Base-by-base conservation (phyloP, 2,888 invertebrate genomes). In the Perizoma affinitatum region DNA sequence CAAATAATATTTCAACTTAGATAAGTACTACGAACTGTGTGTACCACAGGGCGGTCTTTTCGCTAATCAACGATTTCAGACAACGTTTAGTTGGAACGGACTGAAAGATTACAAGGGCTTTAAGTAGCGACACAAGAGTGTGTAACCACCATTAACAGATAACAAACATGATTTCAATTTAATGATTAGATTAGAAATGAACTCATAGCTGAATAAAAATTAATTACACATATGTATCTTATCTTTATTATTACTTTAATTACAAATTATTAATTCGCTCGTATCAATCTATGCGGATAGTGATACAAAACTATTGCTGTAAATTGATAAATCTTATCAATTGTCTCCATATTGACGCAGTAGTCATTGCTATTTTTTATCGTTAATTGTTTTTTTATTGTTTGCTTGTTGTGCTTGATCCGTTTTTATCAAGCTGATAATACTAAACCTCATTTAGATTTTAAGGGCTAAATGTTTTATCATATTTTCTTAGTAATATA, bases 281-380 rank as follows among this genome's bases (percentile, higher is more conserved):
- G 22, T 50, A 59, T 54, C 49, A 51, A 8, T 38, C 51, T 40
- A 59, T 46, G 50, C 10, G 3, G 35, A 59, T 59, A 78, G 75
- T 78, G 74, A 72, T 59, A 68, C 47, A 63, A 59, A 69, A 70
- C 63, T 72, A 78, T 75, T 76, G 77, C 66, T 63, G 65, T 68
- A 73, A 75, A 76, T 76, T 66, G 60, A 50, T 53, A 44, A 22
- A 56, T 48, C 43, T 55, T 41, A 59, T 54, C 48, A 42, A 63
- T 77, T 64, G 75, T 73, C 70, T 50, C 52, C 47, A 59, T 66
- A 72, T 74, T 71, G 69, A 61, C 67, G 72, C 69, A 70, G 57
- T 71, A 22, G 22, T 1, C 3, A 75, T 72, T 74, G 65, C 66
- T 62, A 50, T 58, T 55, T 57, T 62, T 66, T 66, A 63, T 70